phyloP scores from a whole-genome alignment of 2,888 invertebrate genomes.

The Polyommatus iphigenia region DNA sequence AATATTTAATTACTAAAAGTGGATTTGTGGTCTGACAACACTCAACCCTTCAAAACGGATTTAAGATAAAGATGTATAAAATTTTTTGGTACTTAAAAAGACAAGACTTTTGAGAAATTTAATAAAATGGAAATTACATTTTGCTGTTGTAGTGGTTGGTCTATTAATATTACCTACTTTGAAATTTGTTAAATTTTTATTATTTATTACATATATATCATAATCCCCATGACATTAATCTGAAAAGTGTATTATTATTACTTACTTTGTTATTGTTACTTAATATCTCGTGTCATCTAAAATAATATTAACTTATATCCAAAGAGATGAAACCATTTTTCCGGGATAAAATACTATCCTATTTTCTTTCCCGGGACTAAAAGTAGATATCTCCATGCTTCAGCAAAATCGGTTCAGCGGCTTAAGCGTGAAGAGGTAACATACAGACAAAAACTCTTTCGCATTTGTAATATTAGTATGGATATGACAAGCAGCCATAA shows the following conservation, averaged over 20 bases:
- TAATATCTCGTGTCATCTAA: background rate
- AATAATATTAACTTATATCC: background rate
- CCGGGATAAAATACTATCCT: too few species aligned
- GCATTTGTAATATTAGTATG: too few species aligned
- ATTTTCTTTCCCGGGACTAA: too few species aligned
- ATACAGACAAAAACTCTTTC: too few species aligned
- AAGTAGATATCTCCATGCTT: too few species aligned
- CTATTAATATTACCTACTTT: background rate
- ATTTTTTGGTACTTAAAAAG: background rate
- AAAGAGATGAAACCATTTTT: too few species aligned
- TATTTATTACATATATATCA: background rate
- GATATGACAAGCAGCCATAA: background rate
- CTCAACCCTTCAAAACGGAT: conserved; percentile 47
- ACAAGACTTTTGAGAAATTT: background rate
- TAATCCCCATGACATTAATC: background rate
- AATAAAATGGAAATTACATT: background rate
- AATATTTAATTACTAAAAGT: conserved; percentile 74
- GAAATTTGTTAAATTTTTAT: background rate
- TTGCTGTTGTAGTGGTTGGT: background rate
- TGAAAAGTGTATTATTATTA: background rate
- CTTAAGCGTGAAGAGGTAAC: too few species aligned
- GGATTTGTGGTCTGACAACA: conserved; percentile 55
- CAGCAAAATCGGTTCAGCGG: too few species aligned
- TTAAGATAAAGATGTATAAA: conserved; percentile 40
- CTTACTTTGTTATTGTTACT: background rate